Conservation (phyloP, 2,797 vertebrate species). For the Yasuhikotakia modesta region DNA sequence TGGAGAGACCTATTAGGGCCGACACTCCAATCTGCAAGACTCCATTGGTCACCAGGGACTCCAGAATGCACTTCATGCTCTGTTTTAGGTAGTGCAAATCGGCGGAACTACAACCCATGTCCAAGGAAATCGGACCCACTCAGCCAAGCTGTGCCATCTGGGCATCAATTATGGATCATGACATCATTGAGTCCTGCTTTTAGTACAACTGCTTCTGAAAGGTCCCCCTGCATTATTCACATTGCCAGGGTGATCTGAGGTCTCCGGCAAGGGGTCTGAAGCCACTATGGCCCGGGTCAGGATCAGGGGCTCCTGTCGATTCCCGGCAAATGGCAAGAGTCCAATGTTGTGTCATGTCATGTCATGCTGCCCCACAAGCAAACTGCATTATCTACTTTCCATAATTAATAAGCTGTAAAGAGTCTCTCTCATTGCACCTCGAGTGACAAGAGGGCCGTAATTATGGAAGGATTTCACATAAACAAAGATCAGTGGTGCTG, state of each 20-base stretch:
- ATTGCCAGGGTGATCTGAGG: constrained; percentile 25
- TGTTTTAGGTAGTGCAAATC: constrained; percentile 31
- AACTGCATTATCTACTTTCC: constrained; percentile 49
- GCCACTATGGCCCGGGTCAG: not conserved
- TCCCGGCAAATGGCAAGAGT: constrained; percentile 17
- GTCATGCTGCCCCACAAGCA: constrained; percentile 49
- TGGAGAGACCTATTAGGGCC: constrained; percentile 39
- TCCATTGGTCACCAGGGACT: constrained; percentile 44
- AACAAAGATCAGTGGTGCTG: constrained; percentile 26
- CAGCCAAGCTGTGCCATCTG: constrained; percentile 50
- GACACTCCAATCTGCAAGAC: constrained; percentile 29
- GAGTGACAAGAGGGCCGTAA: constrained; percentile 20
- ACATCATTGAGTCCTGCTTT: constrained; percentile 58
- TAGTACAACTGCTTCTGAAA: constrained; percentile 50
- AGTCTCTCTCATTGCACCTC: constrained; percentile 1
- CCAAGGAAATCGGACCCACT: constrained; percentile 31
- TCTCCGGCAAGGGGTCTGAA: constrained; percentile 9
- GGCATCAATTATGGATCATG: constrained; percentile 61
- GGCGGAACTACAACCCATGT: not conserved
- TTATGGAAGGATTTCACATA: constrained; percentile 25
- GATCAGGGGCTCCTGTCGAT: not conserved
- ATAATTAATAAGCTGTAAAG: constrained; percentile 56
- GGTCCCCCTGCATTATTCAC: constrained; percentile 56
- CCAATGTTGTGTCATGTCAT: constrained; percentile 7
- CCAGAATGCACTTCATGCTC: constrained; percentile 28